These are phyloP conservation scores for Novumbra hubbsi DNA, from an alignment of 2,797 vertebrate genomes.

Conservation along the genomic window DNA sequence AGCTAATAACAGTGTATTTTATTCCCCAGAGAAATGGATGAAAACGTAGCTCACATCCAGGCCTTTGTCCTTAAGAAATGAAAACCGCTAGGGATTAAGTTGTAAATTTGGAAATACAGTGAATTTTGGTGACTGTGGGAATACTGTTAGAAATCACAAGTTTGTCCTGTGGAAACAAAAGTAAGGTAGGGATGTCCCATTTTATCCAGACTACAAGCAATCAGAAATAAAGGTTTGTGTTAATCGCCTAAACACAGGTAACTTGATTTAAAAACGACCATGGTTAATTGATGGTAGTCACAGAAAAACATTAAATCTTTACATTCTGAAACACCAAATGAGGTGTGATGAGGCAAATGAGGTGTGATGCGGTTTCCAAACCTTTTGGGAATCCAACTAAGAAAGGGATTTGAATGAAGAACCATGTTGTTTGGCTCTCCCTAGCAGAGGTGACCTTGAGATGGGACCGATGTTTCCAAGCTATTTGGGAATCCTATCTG, in stretches of 20 bases:
- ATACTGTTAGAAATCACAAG: slow-evolving; percentile 3
- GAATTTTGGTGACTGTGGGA: background rate
- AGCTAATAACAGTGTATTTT: slow-evolving; percentile 30
- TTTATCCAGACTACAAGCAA: background rate
- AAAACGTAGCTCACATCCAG: slow-evolving; percentile 15
- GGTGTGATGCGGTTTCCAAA: no score
- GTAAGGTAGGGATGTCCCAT: background rate
- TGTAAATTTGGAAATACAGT: slow-evolving; percentile 7
- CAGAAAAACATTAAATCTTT: background rate
- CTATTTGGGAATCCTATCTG: no score
- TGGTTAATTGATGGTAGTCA: background rate
- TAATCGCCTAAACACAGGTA: background rate
- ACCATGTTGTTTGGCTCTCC: slow-evolving; percentile 33
- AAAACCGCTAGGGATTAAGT: slow-evolving; percentile 5
- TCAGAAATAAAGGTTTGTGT: background rate
- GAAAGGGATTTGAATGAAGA: slow-evolving; percentile 24
- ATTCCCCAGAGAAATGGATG: slow-evolving; percentile 36
- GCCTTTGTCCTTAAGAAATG: slow-evolving; percentile 28
- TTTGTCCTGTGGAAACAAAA: background rate
- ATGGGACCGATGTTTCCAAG: no score
- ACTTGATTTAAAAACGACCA: background rate
- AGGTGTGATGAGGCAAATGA: background rate
- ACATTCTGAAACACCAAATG: background rate
- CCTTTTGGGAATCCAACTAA: background rate
- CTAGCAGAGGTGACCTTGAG: slow-evolving; percentile 58